Conservation (phyloP, 1,140 invertebrate species). For the Lordiphosa clarofinis region DNA sequence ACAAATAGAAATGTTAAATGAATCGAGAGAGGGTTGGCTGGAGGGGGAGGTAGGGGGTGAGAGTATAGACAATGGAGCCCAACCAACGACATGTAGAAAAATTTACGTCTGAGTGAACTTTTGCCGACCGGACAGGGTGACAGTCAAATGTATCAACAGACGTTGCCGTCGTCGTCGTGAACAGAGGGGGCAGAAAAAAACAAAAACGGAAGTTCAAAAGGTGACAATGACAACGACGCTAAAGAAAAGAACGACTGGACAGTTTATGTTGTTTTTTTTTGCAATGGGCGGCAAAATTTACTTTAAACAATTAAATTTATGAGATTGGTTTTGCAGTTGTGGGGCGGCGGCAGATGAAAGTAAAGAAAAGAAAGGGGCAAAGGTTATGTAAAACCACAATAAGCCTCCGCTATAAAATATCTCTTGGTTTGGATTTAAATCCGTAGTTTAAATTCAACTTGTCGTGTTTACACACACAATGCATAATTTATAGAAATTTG, state of each 20-base stretch:
- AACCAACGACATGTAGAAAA: conserved; percentile 59
- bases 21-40: conserved; percentile 24
- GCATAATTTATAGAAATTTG: conserved; percentile 78
- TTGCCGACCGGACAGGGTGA: conserved; percentile 32
- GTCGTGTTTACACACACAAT: conserved; percentile 78
- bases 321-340: conserved; percentile 47
- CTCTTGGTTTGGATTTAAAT: conserved; percentile 74
- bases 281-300: conserved; percentile 62
- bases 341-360: conserved; percentile 45
- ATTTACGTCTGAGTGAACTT: conserved; percentile 66
- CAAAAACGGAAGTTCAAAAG: conserved; percentile 73
- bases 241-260: conserved; percentile 25
- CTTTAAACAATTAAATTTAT: conserved; percentile 77
- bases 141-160: conserved; percentile 41
- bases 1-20: conserved; percentile 74
- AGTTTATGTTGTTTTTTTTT: conserved; percentile 22
- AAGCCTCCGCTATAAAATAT: conserved; percentile 53
- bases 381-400: conserved; percentile 8
- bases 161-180: conserved; percentile 15
- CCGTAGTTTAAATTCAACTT: conserved; percentile 78
- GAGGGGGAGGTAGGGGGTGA: not conserved
- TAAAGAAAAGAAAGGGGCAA: conserved; percentile 9
- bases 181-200: conserved; percentile 10
- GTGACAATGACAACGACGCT: conserved; percentile 54
- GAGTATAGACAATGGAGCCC: conserved; percentile 48